These are phyloP conservation scores for Campodea augens DNA, from an alignment of 1,140 invertebrate species.

Conservation along the genomic window DNA sequence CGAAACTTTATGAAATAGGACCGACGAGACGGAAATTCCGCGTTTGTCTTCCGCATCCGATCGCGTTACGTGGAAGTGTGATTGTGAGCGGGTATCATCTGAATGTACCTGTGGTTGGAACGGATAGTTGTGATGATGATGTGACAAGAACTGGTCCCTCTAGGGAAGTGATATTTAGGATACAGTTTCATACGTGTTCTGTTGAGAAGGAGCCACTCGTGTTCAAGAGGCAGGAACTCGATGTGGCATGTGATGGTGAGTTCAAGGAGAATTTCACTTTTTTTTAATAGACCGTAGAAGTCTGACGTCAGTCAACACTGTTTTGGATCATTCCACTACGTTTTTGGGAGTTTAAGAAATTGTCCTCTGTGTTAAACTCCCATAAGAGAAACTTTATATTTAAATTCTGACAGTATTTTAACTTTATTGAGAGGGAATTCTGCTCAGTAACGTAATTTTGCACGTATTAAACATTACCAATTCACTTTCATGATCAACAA, in stretches of 20 bases:
- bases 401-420: no score
- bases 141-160: conserved; percentile 10
- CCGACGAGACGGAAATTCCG: conserved; percentile 38
- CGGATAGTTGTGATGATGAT: not conserved
- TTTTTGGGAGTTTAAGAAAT: no score
- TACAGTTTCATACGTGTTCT: conserved; percentile 84
- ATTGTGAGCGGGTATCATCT: conserved; percentile 75
- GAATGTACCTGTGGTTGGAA: conserved; percentile 11
- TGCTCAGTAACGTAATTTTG: no score
- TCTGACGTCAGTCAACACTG: no score
- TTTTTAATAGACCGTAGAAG: not conserved
- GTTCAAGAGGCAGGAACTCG: conserved; percentile 67
- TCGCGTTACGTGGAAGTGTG: conserved; percentile 70
- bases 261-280: not conserved
- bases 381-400: no score
- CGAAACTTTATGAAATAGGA: conserved; percentile 52
- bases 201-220: conserved; percentile 60
- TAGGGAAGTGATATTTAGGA: conserved; percentile 47
- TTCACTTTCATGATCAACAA: no score
- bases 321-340: no score
- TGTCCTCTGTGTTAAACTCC: no score
- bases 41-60: conserved; percentile 41
- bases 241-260: conserved; percentile 57
- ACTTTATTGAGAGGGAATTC: no score
- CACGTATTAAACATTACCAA: no score